These are phyloP conservation scores for Malurus leucopterus DNA, from an alignment of 2,797 vertebrate genomes.

Conservation along the genomic window DNA sequence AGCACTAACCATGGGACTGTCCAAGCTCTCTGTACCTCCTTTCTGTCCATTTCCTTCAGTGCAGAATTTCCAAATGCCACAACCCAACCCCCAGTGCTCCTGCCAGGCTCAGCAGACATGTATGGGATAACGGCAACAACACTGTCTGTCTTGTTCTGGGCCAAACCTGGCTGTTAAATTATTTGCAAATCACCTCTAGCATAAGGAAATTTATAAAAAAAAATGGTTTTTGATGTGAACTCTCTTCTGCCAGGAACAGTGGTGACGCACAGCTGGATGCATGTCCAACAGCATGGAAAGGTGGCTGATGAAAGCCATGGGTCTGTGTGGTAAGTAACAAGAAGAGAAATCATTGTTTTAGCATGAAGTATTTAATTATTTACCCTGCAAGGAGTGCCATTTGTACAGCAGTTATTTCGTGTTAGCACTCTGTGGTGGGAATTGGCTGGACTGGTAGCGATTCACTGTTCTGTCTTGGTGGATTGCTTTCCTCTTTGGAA, in stretches of 20 bases:
- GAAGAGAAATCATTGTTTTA: neutral
- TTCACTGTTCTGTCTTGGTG: neutral
- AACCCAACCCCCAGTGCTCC: neutral
- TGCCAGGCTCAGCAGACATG: fast-evolving
- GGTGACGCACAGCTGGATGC: neutral
- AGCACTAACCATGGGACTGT: too few relatives aligned
- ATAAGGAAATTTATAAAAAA: neutral
- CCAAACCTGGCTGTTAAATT: neutral
- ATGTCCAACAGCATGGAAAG: neutral
- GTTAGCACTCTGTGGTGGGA: neutral
- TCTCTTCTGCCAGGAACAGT: neutral
- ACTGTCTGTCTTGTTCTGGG: neutral
- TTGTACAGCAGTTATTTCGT: neutral
- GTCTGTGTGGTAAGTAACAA: conserved; percentile 1
- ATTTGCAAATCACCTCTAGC: neutral
- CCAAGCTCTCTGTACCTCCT: neutral
- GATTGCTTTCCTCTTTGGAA: neutral
- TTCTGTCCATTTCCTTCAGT: neutral
- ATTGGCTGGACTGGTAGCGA: neutral
- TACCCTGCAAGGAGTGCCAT: neutral
- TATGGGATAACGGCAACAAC: neutral
- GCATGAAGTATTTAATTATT: neutral
- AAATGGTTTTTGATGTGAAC: neutral
- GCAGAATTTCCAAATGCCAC: neutral
- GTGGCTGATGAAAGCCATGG: neutral